Percentiles rank a stretch among this genome's conserved stretches.
Conservation (phyloP, 1,140 invertebrate genomes). For the Papilio xuthus region DNA sequence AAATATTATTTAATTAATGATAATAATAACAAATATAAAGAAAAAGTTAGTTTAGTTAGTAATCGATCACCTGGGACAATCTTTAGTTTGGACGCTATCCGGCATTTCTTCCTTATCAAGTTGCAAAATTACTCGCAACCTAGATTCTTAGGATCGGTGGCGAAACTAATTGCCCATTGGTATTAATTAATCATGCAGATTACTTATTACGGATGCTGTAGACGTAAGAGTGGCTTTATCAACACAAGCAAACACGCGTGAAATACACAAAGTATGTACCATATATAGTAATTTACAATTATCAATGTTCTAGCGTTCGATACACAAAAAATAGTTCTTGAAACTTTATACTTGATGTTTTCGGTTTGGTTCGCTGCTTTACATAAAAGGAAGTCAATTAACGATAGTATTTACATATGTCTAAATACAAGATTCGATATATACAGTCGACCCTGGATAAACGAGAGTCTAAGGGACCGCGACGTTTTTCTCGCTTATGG, state of each 20-base stretch:
- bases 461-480: no score
- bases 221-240: constrained; percentile 17
- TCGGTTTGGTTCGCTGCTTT: background rate
- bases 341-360: background rate
- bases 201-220: constrained; percentile 24
- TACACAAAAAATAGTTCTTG: background rate
- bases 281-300: constrained; percentile 39
- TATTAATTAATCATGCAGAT: constrained; percentile 36
- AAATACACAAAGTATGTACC: constrained; percentile 9
- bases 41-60: no score
- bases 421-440: background rate
- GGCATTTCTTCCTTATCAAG: constrained; percentile 26
- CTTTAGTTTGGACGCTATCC: background rate
- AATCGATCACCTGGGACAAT: background rate
- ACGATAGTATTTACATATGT: background rate
- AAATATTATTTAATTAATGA: background rate
- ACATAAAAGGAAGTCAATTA: background rate
- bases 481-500: no score
- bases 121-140: constrained; percentile 1
- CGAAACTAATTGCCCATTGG: constrained; percentile 25
- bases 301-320: constrained; percentile 1
- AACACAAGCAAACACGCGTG: constrained; percentile 30
- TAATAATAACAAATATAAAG: no score
- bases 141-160: constrained; percentile 25
- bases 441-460: no score